Base-by-base conservation (phyloP, 2,113 vertebrate genomes). In the Oenanthe oenanthe region DNA sequence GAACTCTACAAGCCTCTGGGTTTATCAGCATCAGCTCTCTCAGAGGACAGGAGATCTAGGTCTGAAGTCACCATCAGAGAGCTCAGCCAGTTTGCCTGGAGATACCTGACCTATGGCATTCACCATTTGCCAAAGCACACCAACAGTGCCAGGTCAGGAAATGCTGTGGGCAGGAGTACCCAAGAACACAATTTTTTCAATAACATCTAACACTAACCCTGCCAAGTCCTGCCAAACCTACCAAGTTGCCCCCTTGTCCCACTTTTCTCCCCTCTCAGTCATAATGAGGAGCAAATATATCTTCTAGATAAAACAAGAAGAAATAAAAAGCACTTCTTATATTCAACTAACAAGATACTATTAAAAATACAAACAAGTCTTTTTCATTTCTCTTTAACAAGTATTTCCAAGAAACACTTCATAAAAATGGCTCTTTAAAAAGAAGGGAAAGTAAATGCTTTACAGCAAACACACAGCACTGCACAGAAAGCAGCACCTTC, bases 341-440 rank as follows among this genome's bases (percentile, higher is more conserved):
- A 32, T 47, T 75, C 56, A 86, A 61, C 16, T 10, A 67, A 81
- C 25, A 86, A 86, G 61, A 90, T n/a, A 77, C 3, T 84, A 48
- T 73, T 89, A 36, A 76, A 94, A 91, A 94, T 40, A 28, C 47
- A 47, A 89, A 70, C 28, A 80, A 92, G 60, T 3, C 75, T 71
- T 88, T 92, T 75, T 67, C 75, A 71, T 90, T 95, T 93, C 68
- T 86, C 72, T 84, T 74, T 67, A 93, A 88, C 22, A 74, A 83
- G 36, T 74, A 51, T 74, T 88, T 92, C 95, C 82, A 96, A 93
- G 65, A 92, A 92, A 94, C 95, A 96, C 92, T 90, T 90, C 72
- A 96, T 96, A 96, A 96, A 92, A 56, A 51, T n/a, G 74, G 68
- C 56, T 88, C 75, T 89, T 97, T 90, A 83, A 94, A 94, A 88